phyloP scores from a whole-genome alignment of 2,113 vertebrate species.

The Odobenus rosmarus region DNA sequence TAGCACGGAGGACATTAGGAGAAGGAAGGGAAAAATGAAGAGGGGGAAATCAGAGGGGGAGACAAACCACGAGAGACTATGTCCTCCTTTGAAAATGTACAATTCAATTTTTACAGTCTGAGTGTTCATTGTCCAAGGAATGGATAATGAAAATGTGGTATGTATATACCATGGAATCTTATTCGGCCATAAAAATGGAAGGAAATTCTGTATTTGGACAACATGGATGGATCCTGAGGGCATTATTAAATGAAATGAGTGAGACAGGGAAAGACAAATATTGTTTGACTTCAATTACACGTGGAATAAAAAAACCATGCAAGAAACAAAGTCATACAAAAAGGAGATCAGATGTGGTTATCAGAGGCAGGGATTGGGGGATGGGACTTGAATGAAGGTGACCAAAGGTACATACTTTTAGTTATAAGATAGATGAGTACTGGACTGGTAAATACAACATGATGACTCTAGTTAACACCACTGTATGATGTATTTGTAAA shows the following conservation, averaged over 20 bases:
- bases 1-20: too few relatives aligned
- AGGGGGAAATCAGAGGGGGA: too few relatives aligned
- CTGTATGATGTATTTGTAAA: background rate
- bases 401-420: background rate
- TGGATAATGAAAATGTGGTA: background rate
- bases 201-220: conserved; percentile 67
- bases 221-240: background rate
- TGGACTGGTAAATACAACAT: background rate
- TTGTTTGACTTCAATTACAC: background rate
- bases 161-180: background rate
- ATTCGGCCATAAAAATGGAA: conserved; percentile 69
- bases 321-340: background rate
- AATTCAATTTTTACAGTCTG: background rate
- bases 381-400: background rate
- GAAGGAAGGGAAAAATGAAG: too few relatives aligned
- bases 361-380: background rate
- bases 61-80: background rate
- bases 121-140: background rate
- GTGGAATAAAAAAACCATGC: background rate
- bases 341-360: background rate
- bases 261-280: background rate
- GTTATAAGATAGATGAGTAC: background rate
- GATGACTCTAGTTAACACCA: background rate
- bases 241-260: background rate
- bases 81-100: background rate